Evolutionary conservation across 2,888 invertebrate species (phyloP).

Genomic region (Spatulosminthurus flaviceps): DNA sequence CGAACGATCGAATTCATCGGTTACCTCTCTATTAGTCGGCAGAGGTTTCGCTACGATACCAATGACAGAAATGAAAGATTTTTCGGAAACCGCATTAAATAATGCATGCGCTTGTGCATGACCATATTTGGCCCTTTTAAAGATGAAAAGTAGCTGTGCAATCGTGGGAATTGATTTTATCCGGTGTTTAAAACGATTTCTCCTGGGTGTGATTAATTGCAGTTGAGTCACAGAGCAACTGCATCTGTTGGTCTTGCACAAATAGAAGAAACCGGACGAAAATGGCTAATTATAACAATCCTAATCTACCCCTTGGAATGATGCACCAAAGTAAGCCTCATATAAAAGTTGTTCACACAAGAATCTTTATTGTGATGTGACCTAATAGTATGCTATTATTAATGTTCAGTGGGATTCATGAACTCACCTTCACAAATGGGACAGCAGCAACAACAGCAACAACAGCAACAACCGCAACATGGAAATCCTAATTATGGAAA

Average conservation of each 20-base stretch:
- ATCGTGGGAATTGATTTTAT: neutral
- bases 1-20: too few species aligned
- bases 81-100: too few species aligned
- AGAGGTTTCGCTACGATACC: too few species aligned
- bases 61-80: too few species aligned
- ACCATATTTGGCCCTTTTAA: neutral
- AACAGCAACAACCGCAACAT: slow-evolving; percentile 25
- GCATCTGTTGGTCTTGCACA: neutral
- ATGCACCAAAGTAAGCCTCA: slow-evolving; percentile 37
- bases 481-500: slow-evolving; percentile 14
- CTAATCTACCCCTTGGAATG: slow-evolving; percentile 32
- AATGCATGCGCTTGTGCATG: too few species aligned
- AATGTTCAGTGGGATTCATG: slow-evolving; percentile 20
- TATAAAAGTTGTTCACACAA: neutral
- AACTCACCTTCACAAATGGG: slow-evolving; percentile 27
- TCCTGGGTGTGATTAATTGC: slow-evolving; percentile 35
- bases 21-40: too few species aligned
- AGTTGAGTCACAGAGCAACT: slow-evolving; percentile 29
- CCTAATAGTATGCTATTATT: neutral
- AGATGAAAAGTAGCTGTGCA: neutral
- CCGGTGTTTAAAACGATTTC: neutral
- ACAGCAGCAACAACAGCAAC: slow-evolving; percentile 16
- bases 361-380: neutral
- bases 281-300: slow-evolving; percentile 43
- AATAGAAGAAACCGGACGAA: too few species aligned